Evolutionary conservation across 2,888 invertebrate species (phyloP).

Genomic region (Temnothorax ravouxi): DNA sequence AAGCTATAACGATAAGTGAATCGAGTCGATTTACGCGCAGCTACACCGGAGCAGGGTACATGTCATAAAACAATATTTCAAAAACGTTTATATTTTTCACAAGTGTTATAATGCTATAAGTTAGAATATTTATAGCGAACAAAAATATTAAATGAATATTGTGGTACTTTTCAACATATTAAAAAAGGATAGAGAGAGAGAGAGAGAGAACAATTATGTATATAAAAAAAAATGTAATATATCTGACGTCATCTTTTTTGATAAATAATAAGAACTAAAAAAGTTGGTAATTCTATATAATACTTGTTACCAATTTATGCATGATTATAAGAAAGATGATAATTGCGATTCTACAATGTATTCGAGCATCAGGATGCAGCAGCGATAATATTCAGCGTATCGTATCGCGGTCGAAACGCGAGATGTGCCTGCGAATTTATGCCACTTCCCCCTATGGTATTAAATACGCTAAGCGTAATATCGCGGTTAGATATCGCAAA

Average conservation of each 20-base stretch:
- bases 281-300: neutral
- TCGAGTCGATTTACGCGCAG: neutral
- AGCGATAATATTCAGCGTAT: constrained; percentile 18
- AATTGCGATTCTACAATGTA: neutral
- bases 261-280: neutral
- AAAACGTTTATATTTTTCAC: neutral
- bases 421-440: constrained; percentile 57
- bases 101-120: neutral
- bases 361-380: neutral
- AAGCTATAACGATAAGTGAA: constrained; percentile 4
- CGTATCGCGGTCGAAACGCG: constrained; percentile 59
- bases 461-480: constrained; percentile 60
- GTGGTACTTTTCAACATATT: neutral
- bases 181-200: neutral
- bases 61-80: neutral
- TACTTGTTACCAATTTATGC: neutral
- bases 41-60: neutral
- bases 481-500: constrained; percentile 64
- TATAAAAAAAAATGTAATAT: neutral
- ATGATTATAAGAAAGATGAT: constrained; percentile 1
- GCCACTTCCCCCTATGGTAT: constrained; percentile 18
- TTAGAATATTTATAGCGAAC: neutral
- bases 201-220: neutral
- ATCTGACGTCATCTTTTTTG: neutral
- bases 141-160: neutral